Conservation (phyloP, 2,888 invertebrate genomes). For the Callinectes sapidus region DNA sequence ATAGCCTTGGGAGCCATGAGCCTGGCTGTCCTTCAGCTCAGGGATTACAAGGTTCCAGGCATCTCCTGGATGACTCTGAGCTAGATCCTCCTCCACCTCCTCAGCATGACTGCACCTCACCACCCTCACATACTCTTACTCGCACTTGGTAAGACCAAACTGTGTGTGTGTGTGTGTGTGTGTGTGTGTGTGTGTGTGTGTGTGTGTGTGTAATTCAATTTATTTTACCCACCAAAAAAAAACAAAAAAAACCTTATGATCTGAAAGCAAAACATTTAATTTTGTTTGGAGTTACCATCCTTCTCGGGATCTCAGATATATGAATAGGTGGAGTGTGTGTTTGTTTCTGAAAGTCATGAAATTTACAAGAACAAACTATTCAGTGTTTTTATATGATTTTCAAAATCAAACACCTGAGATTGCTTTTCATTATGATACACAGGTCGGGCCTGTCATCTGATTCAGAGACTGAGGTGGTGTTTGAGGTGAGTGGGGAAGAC, state of each 20-base stretch:
- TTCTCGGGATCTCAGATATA: no score
- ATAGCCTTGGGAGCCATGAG: conserved; percentile 68
- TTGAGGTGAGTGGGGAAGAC: conserved; percentile 66
- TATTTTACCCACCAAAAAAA: no score
- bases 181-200: not conserved
- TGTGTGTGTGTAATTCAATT: no score
- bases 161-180: not conserved
- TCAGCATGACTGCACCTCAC: conserved; percentile 63
- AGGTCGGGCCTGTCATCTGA: conserved; percentile 71
- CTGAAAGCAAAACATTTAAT: no score
- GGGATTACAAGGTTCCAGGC: conserved; percentile 68
- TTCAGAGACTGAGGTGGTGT: conserved; percentile 64
- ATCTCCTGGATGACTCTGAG: conserved; percentile 73
- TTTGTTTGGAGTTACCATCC: no score
- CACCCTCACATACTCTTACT: conserved; percentile 64
- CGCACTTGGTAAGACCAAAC: conserved; percentile 62
- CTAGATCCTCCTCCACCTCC: conserved; percentile 69
- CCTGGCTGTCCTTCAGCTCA: conserved; percentile 70
- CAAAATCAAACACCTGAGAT: not conserved
- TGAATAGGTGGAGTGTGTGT: no score
- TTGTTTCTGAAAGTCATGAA: no score
- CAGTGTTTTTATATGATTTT: not conserved
- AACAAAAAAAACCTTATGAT: no score
- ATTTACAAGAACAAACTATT: not conserved
- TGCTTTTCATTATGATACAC: not conserved